Evolutionary conservation across 2,888 invertebrate genomes (phyloP).

Genomic region (Caenorhabditis afra): DNA sequence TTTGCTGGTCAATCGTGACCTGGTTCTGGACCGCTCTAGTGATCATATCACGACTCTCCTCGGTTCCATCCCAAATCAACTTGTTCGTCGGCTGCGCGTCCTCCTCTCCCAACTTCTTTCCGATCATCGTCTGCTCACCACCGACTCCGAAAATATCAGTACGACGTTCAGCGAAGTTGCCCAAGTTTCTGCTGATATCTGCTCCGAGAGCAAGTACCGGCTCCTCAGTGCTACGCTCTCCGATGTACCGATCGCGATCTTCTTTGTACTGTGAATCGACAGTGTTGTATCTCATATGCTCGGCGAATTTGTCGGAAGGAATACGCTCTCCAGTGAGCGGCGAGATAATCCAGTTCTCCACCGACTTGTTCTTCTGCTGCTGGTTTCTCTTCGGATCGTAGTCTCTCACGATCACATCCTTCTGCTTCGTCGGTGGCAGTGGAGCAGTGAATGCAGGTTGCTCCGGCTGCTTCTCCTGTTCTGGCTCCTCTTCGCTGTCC

Average conservation of each 20-base stretch:
- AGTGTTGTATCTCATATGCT: slow-evolving; percentile 89
- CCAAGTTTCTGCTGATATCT: slow-evolving; percentile 93
- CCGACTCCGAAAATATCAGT: slow-evolving; percentile 99
- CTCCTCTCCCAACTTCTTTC: slow-evolving; percentile 89
- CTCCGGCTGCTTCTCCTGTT: slow-evolving; percentile 13
- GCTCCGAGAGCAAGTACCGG: slow-evolving; percentile 89
- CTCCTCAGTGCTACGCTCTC: slow-evolving; percentile 84
- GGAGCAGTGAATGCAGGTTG: slow-evolving; percentile 82
- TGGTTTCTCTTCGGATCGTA: slow-evolving; percentile 93
- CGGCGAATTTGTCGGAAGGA: slow-evolving; percentile 95
- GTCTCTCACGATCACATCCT: slow-evolving; percentile 81
- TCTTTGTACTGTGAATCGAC: slow-evolving; percentile 86
- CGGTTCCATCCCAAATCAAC: slow-evolving; percentile 96
- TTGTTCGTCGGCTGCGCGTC: slow-evolving; percentile 57
- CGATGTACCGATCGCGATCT: slow-evolving; percentile 90
- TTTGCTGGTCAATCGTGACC: slow-evolving; percentile 68
- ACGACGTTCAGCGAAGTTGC: slow-evolving; percentile 91
- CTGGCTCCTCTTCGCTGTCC: slow-evolving; percentile 74
- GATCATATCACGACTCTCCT: slow-evolving; percentile 89
- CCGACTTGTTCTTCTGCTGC: slow-evolving; percentile 24
- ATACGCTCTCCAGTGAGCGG: slow-evolving; percentile 98
- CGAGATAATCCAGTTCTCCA: slow-evolving; percentile 90
- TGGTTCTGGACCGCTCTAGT: slow-evolving; percentile 73
- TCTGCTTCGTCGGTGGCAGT: slow-evolving; percentile 82
- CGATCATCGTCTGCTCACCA: slow-evolving; percentile 95